These are phyloP conservation scores for Epirrhoe alternata DNA, from an alignment of 2,888 invertebrate species.

Conservation along the genomic window DNA sequence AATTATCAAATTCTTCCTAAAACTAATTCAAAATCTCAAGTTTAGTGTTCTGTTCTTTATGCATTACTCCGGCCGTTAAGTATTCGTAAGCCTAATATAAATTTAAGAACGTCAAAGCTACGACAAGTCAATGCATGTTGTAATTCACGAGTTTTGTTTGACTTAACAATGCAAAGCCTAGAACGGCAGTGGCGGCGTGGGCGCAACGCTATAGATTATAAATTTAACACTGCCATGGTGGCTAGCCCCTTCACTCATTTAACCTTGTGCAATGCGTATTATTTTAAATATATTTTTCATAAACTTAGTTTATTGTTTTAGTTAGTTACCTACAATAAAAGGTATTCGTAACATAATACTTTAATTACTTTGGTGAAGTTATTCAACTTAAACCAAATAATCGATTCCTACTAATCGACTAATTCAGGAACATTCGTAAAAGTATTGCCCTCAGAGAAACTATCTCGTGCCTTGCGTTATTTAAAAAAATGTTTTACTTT, in stretches of 20 bases:
- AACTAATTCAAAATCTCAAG: background rate
- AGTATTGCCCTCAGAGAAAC: too few relatives aligned
- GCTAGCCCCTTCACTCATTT: conserved; percentile 12
- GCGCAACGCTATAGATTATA: conserved; percentile 43
- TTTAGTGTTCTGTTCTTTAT: conserved; percentile 34
- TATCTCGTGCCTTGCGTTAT: too few relatives aligned
- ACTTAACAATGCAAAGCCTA: conserved; percentile 38
- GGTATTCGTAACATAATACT: background rate
- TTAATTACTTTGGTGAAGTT: background rate
- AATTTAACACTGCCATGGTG: conserved; percentile 1
- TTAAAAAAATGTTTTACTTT: too few relatives aligned
- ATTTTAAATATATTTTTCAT: too few relatives aligned
- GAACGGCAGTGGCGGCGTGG: conserved; percentile 44
- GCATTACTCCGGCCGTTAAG: conserved; percentile 29
- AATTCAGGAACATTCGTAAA: background rate
- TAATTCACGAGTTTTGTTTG: conserved; percentile 36
- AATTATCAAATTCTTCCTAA: conserved; percentile 1
- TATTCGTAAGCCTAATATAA: conserved; percentile 9
- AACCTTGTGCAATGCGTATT: background rate
- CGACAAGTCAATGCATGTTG: conserved; percentile 49
- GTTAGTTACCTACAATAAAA: too few relatives aligned
- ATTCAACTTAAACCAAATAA: background rate
- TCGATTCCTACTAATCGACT: background rate
- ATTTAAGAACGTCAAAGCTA: conserved; percentile 31
- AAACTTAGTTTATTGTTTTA: too few relatives aligned